Percentiles rank a stretch among this genome's conserved stretches.
phyloP scores from a whole-genome alignment of 92 coral and sea anemone genomes.

The Palythoa grandiflora region DNA sequence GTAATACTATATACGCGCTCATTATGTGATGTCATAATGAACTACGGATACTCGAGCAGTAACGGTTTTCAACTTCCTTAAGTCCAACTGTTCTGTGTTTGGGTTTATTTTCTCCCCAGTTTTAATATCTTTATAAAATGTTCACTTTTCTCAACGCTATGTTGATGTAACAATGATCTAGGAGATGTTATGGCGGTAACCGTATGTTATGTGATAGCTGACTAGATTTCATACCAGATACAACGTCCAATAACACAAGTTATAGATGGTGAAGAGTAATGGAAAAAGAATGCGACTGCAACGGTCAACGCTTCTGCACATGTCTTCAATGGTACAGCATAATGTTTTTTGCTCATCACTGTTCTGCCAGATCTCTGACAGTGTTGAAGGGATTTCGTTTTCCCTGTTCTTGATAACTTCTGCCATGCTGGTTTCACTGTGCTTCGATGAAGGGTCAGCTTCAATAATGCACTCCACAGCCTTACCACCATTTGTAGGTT shows the following conservation, averaged over 20 bases:
- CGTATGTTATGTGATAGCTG: not conserved
- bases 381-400: not conserved
- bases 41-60: too few species aligned
- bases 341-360: not conserved
- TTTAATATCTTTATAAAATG: too few species aligned
- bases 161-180: too few species aligned
- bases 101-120: too few species aligned
- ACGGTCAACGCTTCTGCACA: constrained; percentile 29
- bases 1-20: too few species aligned
- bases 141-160: too few species aligned
- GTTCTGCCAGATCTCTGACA: not conserved
- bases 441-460: not conserved
- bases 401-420: constrained; percentile 2
- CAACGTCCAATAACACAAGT: constrained; percentile 71
- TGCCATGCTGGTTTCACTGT: not conserved
- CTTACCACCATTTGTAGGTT: constrained; percentile 13
- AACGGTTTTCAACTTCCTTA: too few species aligned
- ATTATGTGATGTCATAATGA: too few species aligned
- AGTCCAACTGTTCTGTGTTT: too few species aligned
- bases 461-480: constrained; percentile 21
- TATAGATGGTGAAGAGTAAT: constrained; percentile 64
- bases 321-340: not conserved
- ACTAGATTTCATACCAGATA: constrained; percentile 38
- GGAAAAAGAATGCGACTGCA: constrained; percentile 75
- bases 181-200: too few species aligned